Base-by-base conservation (phyloP, 2,113 vertebrate species). In the Phalacrocorax pelagicus region DNA sequence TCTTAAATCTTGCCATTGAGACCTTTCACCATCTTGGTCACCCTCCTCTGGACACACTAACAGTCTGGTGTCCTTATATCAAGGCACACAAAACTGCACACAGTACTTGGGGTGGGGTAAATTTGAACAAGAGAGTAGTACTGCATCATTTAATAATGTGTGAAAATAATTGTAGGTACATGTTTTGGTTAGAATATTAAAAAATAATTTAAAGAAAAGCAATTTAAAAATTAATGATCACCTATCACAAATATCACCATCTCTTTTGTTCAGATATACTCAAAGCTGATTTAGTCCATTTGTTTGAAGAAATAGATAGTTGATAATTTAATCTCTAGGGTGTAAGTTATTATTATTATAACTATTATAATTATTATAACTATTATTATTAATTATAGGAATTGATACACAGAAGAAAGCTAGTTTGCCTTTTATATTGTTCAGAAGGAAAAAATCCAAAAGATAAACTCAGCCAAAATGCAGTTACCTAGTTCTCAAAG, bases 1-100 rank as follows among this genome's bases (percentile, higher is more conserved):
- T 63, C 1, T 0, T 24, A 40, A 51, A 13, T 20, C 36, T 20
- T 42, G 36, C 29, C 7, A 6, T 38, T 0, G 0, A 15, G 10
- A 47, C 23, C 19, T 55, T 55, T 44, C 38, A 44, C 42, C 5
- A 5, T 15, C 27, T 70, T 83, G 11, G 46, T 49, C 12, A 2
- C 13, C 8, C 22, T 49, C 23, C n/a, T 82, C n/a, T 34, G 46
- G n/a, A 38, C 52, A 38, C 22, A 38, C 13, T 30, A 26, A 22
- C 6, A 34, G 17, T 59, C 38, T 40, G 22, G 59, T 49, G 14
- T 38, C 18, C 11, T 82, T 49, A 20, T 34, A 40, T 10, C 42
- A 36, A 61, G 18, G 24, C 5, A 14, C 4, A 18, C 46, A 52
- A 83, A 59, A n/a, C 30, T 29, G 30, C 30, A 51, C 23, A 52